These are phyloP conservation scores for Tetrax tetrax DNA, from an alignment of 2,113 vertebrate species.

Conservation along the genomic window DNA sequence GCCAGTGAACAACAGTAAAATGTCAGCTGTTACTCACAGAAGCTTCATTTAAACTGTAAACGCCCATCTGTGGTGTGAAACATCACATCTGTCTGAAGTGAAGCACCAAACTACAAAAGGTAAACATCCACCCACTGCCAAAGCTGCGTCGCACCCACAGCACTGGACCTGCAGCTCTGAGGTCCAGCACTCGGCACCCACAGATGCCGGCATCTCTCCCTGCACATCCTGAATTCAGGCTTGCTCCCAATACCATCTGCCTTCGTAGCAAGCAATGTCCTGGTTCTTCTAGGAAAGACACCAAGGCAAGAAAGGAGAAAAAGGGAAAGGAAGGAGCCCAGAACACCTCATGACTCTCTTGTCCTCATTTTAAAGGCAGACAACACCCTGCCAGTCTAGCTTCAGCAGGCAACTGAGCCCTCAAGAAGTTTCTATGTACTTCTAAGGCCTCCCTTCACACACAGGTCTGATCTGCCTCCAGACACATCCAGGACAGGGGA, in stretches of 20 bases:
- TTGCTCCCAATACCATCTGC: neutral
- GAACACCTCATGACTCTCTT: neutral
- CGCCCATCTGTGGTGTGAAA: neutral
- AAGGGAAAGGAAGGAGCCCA: neutral
- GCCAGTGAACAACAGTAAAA: neutral
- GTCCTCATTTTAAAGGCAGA: neutral
- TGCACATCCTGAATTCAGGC: neutral
- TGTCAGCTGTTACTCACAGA: neutral
- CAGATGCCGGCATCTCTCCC: neutral
- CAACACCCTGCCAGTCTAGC: neutral
- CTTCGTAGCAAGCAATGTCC: neutral
- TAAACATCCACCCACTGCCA: neutral
- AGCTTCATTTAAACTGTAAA: neutral
- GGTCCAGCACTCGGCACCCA: neutral
- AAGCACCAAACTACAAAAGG: neutral
- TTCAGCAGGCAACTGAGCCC: neutral
- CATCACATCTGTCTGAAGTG: neutral
- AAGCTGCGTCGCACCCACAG: rapidly evolving
- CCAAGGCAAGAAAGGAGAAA: neutral
- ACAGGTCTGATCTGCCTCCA: neutral
- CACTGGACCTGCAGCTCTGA: neutral
- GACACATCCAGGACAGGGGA: neutral
- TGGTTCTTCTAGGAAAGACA: neutral
- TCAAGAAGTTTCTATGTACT: neutral
- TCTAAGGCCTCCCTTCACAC: neutral